A percentile compares a stretch with the other conserved stretches of the same genome.
These are phyloP conservation scores for Microctonus aethiopoides DNA, from an alignment of 2,888 invertebrate species.

Conservation along the genomic window DNA sequence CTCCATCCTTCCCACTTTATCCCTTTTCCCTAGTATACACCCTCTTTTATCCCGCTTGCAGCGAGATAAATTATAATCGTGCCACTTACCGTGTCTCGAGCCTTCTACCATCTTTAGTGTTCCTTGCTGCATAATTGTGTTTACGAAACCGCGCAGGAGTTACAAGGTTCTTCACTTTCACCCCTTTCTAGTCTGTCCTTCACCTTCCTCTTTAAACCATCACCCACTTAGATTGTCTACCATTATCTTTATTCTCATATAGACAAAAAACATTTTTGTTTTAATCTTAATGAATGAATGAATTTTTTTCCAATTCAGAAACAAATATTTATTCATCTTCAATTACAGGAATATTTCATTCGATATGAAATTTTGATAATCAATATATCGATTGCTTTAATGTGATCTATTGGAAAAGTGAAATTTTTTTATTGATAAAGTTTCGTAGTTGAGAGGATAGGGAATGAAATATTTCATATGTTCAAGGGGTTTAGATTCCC, in stretches of 20 bases:
- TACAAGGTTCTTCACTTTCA: conserved; percentile 38
- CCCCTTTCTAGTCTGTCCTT: not conserved
- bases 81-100: conserved; percentile 51
- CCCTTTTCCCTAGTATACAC: not conserved
- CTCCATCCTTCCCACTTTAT: conserved; percentile 3
- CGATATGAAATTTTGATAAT: not conserved
- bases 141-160: conserved; percentile 51
- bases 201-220: too few species aligned
- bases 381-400: not conserved
- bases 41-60: not conserved
- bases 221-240: not conserved
- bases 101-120: conserved; percentile 26
- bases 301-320: not conserved
- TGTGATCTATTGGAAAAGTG: not conserved
- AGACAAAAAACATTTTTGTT: not conserved
- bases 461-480: conserved; percentile 12
- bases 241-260: not conserved
- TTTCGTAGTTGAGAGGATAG: conserved; percentile 28
- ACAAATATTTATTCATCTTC: not conserved
- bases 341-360: too few species aligned
- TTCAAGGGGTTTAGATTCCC: conserved; percentile 1
- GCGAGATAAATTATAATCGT: conserved; percentile 58
- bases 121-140: conserved; percentile 52
- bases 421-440: conserved; percentile 33
- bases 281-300: not conserved